A percentile compares a stretch with the other conserved stretches of the same genome.
Evolutionary conservation across 2,888 invertebrate species (phyloP).

Genomic region (Argynnis bischoffii): DNA sequence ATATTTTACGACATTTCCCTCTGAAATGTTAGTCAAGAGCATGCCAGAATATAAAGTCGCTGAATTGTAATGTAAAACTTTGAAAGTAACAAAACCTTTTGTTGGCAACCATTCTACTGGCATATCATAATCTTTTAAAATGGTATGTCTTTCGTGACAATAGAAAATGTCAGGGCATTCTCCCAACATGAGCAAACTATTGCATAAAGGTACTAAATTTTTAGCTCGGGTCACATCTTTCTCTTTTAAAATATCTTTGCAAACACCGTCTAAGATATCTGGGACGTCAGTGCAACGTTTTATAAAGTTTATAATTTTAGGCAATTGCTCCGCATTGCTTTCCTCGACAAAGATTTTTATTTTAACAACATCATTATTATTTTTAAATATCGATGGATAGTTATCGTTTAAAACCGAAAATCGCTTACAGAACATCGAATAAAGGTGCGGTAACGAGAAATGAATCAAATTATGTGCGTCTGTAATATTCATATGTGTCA

Average conservation of each 20-base stretch:
- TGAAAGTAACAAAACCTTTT: conserved; percentile 81
- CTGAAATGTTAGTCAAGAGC: conserved; percentile 51
- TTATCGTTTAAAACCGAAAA: conserved; percentile 86
- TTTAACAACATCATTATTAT: conserved; percentile 53
- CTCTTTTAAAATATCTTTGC: conserved; percentile 55
- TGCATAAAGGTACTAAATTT: conserved; percentile 78
- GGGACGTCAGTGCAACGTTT: conserved; percentile 71
- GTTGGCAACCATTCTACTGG: conserved; percentile 78
- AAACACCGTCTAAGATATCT: conserved; percentile 56
- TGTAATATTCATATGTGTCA: conserved; percentile 84
- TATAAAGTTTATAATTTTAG: conserved; percentile 83
- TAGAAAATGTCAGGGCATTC: conserved; percentile 80
- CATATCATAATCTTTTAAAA: conserved; percentile 79
- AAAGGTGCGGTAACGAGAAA: conserved; percentile 85
- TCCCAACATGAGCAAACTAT: conserved; percentile 84
- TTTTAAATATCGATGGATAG: conserved; percentile 72
- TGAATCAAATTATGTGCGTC: conserved; percentile 87
- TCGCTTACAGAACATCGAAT: conserved; percentile 86
- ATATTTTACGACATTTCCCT: conserved; percentile 52
- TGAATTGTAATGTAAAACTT: conserved; percentile 80
- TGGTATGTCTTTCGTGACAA: conserved; percentile 84
- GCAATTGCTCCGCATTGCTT: conserved; percentile 81
- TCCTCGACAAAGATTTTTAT: conserved; percentile 83
- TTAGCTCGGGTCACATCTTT: conserved; percentile 73
- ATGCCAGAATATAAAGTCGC: conserved; percentile 85